These are phyloP conservation scores for Kryphioiulus occultus DNA, from an alignment of 2,888 invertebrate species.

Conservation along the genomic window DNA sequence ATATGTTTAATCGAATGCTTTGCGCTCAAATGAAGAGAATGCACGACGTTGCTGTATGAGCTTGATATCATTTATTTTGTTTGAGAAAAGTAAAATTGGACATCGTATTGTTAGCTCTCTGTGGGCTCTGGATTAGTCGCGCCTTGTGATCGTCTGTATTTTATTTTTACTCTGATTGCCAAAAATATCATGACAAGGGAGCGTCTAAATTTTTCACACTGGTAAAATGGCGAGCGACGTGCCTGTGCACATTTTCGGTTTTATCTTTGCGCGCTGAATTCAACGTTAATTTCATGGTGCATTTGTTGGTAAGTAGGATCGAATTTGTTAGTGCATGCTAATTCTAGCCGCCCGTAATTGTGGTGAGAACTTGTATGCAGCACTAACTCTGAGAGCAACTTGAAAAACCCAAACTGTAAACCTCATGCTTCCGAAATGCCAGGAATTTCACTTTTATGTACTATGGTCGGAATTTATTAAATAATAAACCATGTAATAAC, in stretches of 20 bases:
- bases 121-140: neutral
- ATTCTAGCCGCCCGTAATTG: neutral
- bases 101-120: neutral
- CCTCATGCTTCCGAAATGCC: no score
- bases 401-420: no score
- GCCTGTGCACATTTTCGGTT: neutral
- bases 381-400: no score
- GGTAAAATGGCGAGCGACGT: neutral
- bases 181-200: conserved; percentile 4
- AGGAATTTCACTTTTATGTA: no score
- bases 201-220: conserved; percentile 2
- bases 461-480: no score
- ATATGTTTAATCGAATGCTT: no score
- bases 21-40: no score
- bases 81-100: neutral
- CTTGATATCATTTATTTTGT: neutral
- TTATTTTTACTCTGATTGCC: neutral
- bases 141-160: neutral
- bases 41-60: no score
- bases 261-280: neutral
- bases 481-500: no score
- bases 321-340: neutral
- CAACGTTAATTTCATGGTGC: neutral
- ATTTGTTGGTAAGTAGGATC: neutral
- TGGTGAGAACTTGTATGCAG: no score